These are phyloP conservation scores for Rhinoderma darwinii DNA, from an alignment of 2,113 vertebrate species.

Conservation along the genomic window DNA sequence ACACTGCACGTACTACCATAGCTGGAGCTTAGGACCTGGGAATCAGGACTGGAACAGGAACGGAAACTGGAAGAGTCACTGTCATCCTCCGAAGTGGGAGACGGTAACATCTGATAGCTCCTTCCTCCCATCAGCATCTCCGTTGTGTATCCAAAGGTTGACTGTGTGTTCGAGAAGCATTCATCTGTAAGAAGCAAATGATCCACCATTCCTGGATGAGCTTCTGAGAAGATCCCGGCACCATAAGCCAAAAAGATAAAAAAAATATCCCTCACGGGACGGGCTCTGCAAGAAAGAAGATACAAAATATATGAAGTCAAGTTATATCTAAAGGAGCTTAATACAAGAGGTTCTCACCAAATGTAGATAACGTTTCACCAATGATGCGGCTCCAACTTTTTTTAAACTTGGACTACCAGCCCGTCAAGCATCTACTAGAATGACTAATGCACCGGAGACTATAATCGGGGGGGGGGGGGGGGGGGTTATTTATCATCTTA, in stretches of 20 bases:
- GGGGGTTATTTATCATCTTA: too few species aligned
- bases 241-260: slow-evolving; percentile 65
- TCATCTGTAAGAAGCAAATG: slow-evolving; percentile 87
- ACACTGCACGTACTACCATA: slow-evolving; percentile 77
- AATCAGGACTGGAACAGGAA: slow-evolving; percentile 91
- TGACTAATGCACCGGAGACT: neutral
- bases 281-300: slow-evolving; percentile 66
- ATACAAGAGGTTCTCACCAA: neutral
- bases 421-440: neutral
- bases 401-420: neutral
- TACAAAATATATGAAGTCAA: slow-evolving; percentile 63
- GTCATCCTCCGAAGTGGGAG: slow-evolving; percentile 90
- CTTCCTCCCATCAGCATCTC: slow-evolving; percentile 80
- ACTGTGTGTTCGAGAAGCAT: slow-evolving; percentile 80
- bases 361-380: neutral
- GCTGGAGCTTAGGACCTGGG: slow-evolving; percentile 86
- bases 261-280: slow-evolving; percentile 52
- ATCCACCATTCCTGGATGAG: slow-evolving; percentile 92
- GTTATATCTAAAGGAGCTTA: slow-evolving; percentile 12
- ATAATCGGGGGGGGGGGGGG: too few species aligned
- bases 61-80: slow-evolving; percentile 89
- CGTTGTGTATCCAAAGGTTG: slow-evolving; percentile 72
- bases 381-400: neutral
- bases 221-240: slow-evolving; percentile 65
- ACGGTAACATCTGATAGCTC: slow-evolving; percentile 85